Conservation (phyloP, 2,797 vertebrate species). For the Trachurus trachurus region DNA sequence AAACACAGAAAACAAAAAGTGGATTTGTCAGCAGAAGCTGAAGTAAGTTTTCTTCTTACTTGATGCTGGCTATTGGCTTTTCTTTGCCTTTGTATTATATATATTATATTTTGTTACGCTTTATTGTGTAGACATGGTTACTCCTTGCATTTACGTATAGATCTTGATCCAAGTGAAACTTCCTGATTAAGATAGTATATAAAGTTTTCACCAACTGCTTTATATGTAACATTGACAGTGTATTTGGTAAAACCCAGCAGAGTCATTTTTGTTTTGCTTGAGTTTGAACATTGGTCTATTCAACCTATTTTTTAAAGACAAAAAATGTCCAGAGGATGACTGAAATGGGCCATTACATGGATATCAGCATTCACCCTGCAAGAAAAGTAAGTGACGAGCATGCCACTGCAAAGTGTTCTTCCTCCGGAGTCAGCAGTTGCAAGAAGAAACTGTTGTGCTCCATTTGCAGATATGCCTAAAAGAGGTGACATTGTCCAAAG, state of each 20-base stretch:
- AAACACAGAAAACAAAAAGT: conserved; percentile 33
- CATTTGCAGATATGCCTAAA: conserved; percentile 73
- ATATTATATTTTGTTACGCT: conserved; percentile 7
- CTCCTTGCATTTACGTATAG: neutral
- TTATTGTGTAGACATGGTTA: neutral
- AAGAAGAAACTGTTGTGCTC: neutral
- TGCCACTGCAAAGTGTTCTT: conserved; percentile 4
- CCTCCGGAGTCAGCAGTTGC: neutral
- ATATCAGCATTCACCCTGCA: conserved; percentile 82
- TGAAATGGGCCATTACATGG: conserved; percentile 86
- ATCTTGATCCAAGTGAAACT: neutral
- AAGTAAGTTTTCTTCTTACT: conserved; percentile 33
- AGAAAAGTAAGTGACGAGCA: conserved; percentile 79
- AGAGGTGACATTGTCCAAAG: conserved; percentile 74
- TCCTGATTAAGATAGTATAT: neutral
- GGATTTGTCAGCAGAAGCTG: conserved; percentile 31
- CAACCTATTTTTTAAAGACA: conserved; percentile 57
- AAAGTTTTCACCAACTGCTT: neutral
- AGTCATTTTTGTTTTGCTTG: conserved; percentile 31
- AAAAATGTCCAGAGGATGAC: conserved; percentile 67
- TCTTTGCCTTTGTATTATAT: neutral
- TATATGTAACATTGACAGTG: neutral
- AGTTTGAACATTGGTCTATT: conserved; percentile 54
- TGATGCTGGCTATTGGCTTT: neutral
- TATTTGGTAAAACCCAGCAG: too few relatives aligned